Conservation (phyloP, 2,113 vertebrate genomes). For the Emydocephalus ijimae region DNA sequence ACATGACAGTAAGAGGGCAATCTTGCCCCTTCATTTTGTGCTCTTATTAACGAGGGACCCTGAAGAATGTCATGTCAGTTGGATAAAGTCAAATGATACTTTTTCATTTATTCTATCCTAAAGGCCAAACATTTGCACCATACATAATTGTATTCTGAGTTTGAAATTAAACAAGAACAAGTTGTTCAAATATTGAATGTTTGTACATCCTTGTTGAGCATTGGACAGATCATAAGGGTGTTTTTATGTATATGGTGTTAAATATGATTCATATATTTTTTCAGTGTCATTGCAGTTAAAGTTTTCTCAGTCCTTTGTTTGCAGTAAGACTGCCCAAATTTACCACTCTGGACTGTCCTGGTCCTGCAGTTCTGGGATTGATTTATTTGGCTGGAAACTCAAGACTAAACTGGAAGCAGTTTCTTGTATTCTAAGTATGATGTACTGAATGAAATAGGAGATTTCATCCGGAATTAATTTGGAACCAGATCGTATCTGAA, state of each 20-base stretch:
- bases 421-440: neutral
- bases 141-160: neutral
- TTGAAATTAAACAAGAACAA: too few relatives aligned
- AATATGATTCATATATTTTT: neutral
- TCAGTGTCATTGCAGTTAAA: neutral
- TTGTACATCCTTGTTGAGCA: neutral
- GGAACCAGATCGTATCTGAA: neutral
- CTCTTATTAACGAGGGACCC: neutral
- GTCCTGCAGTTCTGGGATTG: neutral
- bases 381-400: neutral
- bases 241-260: neutral
- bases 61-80: neutral
- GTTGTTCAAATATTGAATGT: neutral
- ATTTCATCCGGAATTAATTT: neutral
- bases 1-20: neutral
- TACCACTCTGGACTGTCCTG: neutral
- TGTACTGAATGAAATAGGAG: neutral
- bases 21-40: neutral
- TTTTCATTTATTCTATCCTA: neutral
- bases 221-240: neutral
- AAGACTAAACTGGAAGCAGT: neutral
- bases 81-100: neutral
- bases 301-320: neutral
- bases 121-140: neutral
- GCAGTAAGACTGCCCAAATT: neutral